Base-by-base conservation (phyloP, 2,888 invertebrate genomes). In the Nematopogon swammerdamellus region DNA sequence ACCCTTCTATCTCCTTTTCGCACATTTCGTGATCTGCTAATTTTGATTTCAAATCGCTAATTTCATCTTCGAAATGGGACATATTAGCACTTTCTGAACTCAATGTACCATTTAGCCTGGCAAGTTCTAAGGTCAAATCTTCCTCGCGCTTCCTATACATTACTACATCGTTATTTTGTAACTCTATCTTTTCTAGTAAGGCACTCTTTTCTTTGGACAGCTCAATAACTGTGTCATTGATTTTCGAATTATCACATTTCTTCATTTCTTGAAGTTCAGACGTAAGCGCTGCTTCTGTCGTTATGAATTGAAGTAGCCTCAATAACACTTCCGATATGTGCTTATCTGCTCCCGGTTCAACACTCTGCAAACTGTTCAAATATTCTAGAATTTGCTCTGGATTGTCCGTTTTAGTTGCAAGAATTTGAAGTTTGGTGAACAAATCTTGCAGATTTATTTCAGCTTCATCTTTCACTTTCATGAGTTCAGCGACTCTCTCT, bases 11-110 rank as follows among this genome's bases (percentile, higher is more conserved):
- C 58, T 49, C 49, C 60, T 59, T 45, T 59, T 60, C 36, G 54
- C 58, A 52, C 50, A 56, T 43, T 29, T 65, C 63, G 30, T 64
- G 61, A 49, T 62, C 56, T 47, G 60, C 53, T n/a, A 59, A 48
- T 57, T 67, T 67, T 14, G 54, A 51, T 51, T 66, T 63, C 25
- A 70, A 52, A 44, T 64, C 58, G n/a, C 63, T 60, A 5, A 64
- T 60, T 2, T 57, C 60, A 50, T 60, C 50, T 55, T 68, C 57
- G 25, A 66, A 56, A 46, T 54, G 43, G 16, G 54, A 49, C 2
- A 56, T 54, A 45, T 55, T 60, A 48, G 64, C 55, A 44, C 54
- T 53, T 52, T 60, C 59, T 43, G 45, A 46, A 18, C 53, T 42
- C 30, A 47, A 51, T 46, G 58, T 60, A 49, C 60, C 60, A 55